These are phyloP conservation scores for Cyrtodaria siliqua DNA, from an alignment of 2,888 invertebrate genomes.

Conservation along the genomic window DNA sequence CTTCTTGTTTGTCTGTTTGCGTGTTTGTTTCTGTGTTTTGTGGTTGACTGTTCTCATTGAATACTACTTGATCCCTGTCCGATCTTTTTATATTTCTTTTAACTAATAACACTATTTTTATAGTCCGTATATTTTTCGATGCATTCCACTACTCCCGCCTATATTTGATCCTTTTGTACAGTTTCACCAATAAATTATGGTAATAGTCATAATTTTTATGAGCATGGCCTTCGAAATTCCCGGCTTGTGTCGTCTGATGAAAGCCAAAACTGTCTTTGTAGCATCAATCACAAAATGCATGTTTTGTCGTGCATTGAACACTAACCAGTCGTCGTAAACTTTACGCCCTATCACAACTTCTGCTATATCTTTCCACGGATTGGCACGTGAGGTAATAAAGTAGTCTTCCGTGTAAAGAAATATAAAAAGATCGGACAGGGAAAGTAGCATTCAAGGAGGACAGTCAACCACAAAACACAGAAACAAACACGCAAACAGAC, in stretches of 20 bases:
- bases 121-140: constrained; percentile 52
- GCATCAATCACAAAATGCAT: constrained; percentile 74
- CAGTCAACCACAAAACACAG: too few species aligned
- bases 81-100: too few species aligned
- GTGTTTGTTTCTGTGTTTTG: too few species aligned
- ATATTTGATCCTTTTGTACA: constrained; percentile 69
- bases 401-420: constrained; percentile 79
- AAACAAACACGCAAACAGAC: too few species aligned
- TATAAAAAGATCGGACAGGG: too few species aligned
- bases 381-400: constrained; percentile 74
- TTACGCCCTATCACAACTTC: constrained; percentile 79
- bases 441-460: too few species aligned
- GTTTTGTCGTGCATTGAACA: constrained; percentile 69
- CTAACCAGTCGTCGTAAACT: constrained; percentile 81
- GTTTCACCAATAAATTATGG: constrained; percentile 63
- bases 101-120: too few species aligned
- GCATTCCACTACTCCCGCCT: constrained; percentile 72
- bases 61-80: too few species aligned
- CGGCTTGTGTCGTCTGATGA: constrained; percentile 77
- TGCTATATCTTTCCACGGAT: constrained; percentile 77
- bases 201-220: constrained; percentile 72
- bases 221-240: constrained; percentile 75
- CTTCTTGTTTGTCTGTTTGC: too few species aligned
- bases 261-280: constrained; percentile 73
- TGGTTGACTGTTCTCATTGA: too few species aligned